These are phyloP conservation scores for Edolisoma coerulescens DNA, from an alignment of 2,113 vertebrate genomes.

Conservation along the genomic window DNA sequence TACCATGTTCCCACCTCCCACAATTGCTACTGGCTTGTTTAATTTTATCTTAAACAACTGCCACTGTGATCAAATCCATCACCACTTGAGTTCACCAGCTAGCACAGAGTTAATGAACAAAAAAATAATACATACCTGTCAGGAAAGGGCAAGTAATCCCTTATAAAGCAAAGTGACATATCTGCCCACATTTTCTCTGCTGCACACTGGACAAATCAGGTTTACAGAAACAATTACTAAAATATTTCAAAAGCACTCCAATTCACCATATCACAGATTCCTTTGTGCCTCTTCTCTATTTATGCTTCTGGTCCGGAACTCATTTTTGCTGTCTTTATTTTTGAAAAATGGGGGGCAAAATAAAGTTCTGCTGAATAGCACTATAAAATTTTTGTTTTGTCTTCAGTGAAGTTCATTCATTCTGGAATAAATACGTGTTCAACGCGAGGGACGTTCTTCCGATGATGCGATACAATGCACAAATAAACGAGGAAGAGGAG, in stretches of 20 bases:
- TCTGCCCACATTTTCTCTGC: background rate
- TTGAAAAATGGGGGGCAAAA: background rate
- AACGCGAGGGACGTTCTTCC: background rate
- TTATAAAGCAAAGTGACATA: background rate
- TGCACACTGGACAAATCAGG: background rate
- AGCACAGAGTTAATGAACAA: background rate
- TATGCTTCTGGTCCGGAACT: background rate
- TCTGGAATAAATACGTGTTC: constrained; percentile 53
- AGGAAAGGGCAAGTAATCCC: background rate
- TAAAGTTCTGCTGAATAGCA: background rate
- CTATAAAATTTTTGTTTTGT: background rate
- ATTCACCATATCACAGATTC: background rate
- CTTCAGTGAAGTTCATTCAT: background rate
- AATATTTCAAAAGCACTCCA: background rate
- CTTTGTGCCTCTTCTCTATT: background rate
- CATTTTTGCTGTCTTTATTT: background rate
- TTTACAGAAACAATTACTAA: background rate
- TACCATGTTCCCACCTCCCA: background rate
- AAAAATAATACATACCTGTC: background rate
- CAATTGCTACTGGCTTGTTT: background rate
- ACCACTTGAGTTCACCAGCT: background rate
- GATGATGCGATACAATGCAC: background rate
- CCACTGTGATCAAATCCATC: background rate
- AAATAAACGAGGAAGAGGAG: constrained; percentile 74
- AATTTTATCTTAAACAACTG: background rate